Evolutionary conservation across 2,113 vertebrate species (phyloP).

Genomic region (Clarias magur): DNA sequence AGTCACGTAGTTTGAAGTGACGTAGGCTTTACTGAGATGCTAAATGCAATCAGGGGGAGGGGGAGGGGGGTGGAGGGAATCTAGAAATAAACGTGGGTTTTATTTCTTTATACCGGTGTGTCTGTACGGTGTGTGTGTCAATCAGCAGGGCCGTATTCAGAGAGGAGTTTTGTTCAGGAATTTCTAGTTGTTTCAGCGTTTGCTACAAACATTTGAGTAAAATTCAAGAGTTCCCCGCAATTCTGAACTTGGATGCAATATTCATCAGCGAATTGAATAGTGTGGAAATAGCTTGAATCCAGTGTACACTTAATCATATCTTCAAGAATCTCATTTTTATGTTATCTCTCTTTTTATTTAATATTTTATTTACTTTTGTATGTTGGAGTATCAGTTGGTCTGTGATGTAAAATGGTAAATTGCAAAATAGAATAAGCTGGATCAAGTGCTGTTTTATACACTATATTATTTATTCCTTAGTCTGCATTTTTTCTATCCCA

Average conservation of each 20-base stretch:
- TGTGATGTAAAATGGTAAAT: not conserved
- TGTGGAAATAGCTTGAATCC: not conserved
- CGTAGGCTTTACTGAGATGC: not conserved
- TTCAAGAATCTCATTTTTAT: not conserved
- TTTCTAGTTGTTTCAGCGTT: not conserved
- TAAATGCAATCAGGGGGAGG: not conserved
- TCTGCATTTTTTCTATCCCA: not conserved
- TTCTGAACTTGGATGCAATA: not conserved
- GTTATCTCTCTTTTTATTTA: too few relatives aligned
- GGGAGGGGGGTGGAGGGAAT: not conserved
- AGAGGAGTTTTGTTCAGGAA: not conserved
- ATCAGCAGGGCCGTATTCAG: not conserved
- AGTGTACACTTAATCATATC: not conserved
- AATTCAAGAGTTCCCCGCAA: not conserved
- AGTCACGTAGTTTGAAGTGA: conserved; percentile 7
- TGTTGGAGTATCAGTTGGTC: not conserved
- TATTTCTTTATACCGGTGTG: not conserved
- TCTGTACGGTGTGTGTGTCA: not conserved
- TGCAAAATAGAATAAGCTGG: not conserved
- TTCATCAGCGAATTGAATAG: not conserved
- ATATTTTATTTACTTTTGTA: too few relatives aligned
- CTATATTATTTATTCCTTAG: not conserved
- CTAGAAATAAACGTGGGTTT: not conserved
- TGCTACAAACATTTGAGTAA: not conserved
- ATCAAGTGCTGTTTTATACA: not conserved